Base-by-base conservation (phyloP, 2,113 vertebrate species). In the Macroglossus sobrinus region DNA sequence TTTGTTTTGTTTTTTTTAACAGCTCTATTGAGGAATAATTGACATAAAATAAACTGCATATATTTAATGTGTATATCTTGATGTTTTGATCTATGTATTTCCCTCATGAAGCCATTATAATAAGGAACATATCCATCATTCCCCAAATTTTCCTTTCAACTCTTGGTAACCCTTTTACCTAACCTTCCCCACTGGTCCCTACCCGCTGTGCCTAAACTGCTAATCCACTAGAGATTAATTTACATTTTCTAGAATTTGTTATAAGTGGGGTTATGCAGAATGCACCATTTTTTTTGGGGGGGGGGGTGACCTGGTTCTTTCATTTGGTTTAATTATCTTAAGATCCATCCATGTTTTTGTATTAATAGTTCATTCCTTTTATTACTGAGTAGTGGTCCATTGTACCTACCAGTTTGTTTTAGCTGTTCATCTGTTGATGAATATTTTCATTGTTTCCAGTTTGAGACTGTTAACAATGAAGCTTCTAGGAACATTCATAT, bases 1-100 rank as follows among this genome's bases (percentile, higher is more conserved):
- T 26, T n/a, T n/a, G n/a, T n/a, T n/a, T n/a, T n/a, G n/a, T n/a
- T 85, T 64, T 94, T 96, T 84, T 55, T 26, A 91, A 68, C 14
- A 91, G 35, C 33, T 84, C 91, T 71, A 89, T 53, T 95, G 71
- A 91, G 30, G 22, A 63, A 24, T 69, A 96, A 87, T 61, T 81
- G 50, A 63, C 43, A 81, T 53, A 47, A 40, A 68, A 1, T 84
- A 82, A 69, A 43, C 53, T 89, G 10, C 38, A 78, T 93, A 7
- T 95, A 50, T 79, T 88, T 85, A 53, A 85, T 80, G 7, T 66
- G 4, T 84, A 26, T 30, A 96, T 24, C 38, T 53, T 71, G 28
- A 35, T 95, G 38, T 69, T 96, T 90, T 61, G 19, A 72, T 82
- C 24, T n/a, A 16, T 24, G 4, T 82, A 74, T 96, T 64, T 72